Percentiles rank a stretch among this genome's conserved stretches.
These are phyloP conservation scores for Achlya flavicornis DNA, from an alignment of 2,888 invertebrate genomes.

Conservation along the genomic window DNA sequence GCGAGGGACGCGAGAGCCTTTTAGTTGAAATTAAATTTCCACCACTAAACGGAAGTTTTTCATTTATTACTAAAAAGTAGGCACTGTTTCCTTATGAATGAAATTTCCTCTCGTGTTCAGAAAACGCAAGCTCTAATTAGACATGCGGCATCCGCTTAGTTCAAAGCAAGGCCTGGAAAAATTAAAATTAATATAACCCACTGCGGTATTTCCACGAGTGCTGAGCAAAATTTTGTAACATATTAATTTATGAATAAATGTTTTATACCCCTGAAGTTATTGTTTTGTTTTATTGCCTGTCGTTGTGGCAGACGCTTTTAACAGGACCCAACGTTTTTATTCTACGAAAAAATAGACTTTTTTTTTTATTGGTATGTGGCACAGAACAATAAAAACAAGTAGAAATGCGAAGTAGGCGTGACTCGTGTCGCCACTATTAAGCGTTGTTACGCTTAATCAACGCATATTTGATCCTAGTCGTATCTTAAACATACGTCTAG, in stretches of 20 bases:
- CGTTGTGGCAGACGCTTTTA: not conserved
- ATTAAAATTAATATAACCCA: conserved; percentile 21
- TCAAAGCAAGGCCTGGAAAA: conserved; percentile 31
- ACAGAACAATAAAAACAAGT: no score
- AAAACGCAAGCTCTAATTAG: conserved; percentile 43
- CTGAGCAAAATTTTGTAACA: not conserved
- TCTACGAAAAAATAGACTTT: no score
- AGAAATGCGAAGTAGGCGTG: no score
- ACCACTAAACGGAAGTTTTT: conserved; percentile 20
- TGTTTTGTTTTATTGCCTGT: not conserved
- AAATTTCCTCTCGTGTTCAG: conserved; percentile 30
- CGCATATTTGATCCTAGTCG: no score
- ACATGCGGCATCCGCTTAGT: conserved; percentile 21
- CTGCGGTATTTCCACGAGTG: conserved; percentile 6
- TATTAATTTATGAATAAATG: conserved; percentile 5
- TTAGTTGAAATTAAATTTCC: conserved; percentile 20
- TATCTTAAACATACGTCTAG: no score
- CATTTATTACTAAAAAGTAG: conserved; percentile 23
- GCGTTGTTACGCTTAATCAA: no score
- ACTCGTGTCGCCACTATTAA: no score
- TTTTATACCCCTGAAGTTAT: not conserved
- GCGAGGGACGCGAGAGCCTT: conserved; percentile 14
- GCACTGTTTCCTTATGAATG: conserved; percentile 29
- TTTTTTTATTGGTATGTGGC: no score
- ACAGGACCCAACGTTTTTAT: no score